Evolutionary conservation across 2,888 invertebrate species (phyloP), one percentile per base, ranked within the genome.

Genomic region (Pheosia tremula): DNA sequence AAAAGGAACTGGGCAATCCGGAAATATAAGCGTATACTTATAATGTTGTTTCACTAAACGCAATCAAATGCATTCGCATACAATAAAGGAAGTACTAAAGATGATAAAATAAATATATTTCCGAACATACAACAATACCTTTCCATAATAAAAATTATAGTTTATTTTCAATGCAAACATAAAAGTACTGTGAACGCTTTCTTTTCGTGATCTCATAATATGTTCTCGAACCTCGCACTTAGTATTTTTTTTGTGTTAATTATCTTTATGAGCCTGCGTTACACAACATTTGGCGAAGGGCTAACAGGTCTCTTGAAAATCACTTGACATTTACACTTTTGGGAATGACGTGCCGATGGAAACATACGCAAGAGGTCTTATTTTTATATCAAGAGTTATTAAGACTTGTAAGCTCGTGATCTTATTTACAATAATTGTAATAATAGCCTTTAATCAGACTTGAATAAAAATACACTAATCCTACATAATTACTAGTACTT

Each of bases 231-330:
- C 11, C 5, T 9, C 10, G 36, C 36, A 53, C 53, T 37, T 10
- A 37, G 37, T 24, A 24, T 24, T 53, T 53, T 53, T 37, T 53
- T 37, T 9, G 24, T 9, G 36, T 37, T 53, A 11, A 37, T 37
- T 24, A 53, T 53, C 53, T 53, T 53, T 37, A 53, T 53, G 53
- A 37, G 36, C 37, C 36, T 53, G 53, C 37, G 0, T 53, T 53
- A 9, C 37, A 24, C 5, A 53, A 53, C 53, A 47, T 47, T 50
- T 9, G 50, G 53, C n/a, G 37, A 11, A 53, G 53, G 53, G 53
- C 37, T 37, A 37, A 53, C 53, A 38, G 10, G 53, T 36, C 24
- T 9, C 50, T 50, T 13, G 50, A 8, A 50, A 50, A 50, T 5
- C 53, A 37, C 24, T 53, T 53, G 37, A 53, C 53, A 53, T 38